These are phyloP conservation scores for Luperina testacea DNA, from an alignment of 2,888 invertebrate genomes.

Conservation along the genomic window DNA sequence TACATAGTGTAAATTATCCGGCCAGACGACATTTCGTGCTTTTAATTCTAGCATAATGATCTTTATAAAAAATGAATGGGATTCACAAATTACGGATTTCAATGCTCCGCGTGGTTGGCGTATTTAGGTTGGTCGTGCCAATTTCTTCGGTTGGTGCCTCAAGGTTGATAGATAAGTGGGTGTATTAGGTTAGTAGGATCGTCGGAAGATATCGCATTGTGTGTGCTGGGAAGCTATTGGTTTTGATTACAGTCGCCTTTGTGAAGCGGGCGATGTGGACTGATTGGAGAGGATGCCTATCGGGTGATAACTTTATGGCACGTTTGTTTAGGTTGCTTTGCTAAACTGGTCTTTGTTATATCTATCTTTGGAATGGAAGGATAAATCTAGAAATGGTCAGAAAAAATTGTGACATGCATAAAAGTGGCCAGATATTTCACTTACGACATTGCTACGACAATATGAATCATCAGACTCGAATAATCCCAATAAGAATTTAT, in stretches of 20 bases:
- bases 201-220: conserved; percentile 65
- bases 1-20: conserved; percentile 68
- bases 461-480: neutral
- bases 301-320: conserved; percentile 42
- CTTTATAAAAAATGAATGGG: conserved; percentile 80
- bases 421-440: neutral
- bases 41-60: conserved; percentile 69
- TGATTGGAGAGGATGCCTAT: conserved; percentile 52
- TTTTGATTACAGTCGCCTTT: conserved; percentile 65
- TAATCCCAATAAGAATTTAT: neutral
- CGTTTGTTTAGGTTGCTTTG: conserved; percentile 45
- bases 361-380: neutral
- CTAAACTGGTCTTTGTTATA: conserved; percentile 1
- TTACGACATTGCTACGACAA: neutral
- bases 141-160: conserved; percentile 73
- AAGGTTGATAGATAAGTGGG: conserved; percentile 74
- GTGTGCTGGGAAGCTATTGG: conserved; percentile 63
- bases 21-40: conserved; percentile 70
- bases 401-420: neutral
- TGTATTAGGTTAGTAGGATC: conserved; percentile 75
- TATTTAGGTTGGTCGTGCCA: conserved; percentile 76
- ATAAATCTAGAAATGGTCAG: neutral
- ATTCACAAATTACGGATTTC: conserved; percentile 76
- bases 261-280: conserved; percentile 47
- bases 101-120: conserved; percentile 71